A percentile compares a stretch with the other conserved stretches of the same genome.
Conservation (phyloP, 2,888 invertebrate species). For the Apodemia duryi region DNA sequence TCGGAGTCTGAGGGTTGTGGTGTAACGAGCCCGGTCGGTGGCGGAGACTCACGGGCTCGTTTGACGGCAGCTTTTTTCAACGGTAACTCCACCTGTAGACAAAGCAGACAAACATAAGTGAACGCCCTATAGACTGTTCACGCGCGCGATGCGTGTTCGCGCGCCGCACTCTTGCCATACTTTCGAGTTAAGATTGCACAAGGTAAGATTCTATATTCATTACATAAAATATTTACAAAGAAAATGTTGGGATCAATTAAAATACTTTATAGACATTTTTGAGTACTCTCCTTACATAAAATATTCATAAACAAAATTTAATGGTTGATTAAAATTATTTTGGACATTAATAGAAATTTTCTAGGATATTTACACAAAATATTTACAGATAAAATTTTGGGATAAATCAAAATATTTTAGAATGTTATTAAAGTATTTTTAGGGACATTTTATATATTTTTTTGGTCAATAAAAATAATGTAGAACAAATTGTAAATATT, state of each 20-base stretch:
- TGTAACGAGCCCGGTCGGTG: slow-evolving; percentile 79
- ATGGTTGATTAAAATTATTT: no score
- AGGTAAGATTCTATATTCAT: slow-evolving; percentile 37
- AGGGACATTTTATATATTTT: background rate
- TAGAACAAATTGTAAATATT: slow-evolving; percentile 25
- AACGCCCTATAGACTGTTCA: slow-evolving; percentile 61
- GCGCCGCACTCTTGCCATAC: slow-evolving; percentile 49
- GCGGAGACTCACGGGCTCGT: slow-evolving; percentile 53
- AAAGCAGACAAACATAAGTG: slow-evolving; percentile 63
- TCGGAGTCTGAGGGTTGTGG: slow-evolving; percentile 94
- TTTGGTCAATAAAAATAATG: background rate
- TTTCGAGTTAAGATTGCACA: slow-evolving; percentile 58
- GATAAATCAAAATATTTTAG: slow-evolving; percentile 21
- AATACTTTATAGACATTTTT: slow-evolving; percentile 20
- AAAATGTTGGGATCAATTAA: slow-evolving; percentile 28
- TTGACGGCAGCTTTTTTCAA: slow-evolving; percentile 62
- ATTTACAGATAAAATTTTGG: slow-evolving; percentile 8
- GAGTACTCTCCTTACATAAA: background rate
- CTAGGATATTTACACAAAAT: background rate
- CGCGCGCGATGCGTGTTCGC: slow-evolving; percentile 68
- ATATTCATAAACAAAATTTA: no score
- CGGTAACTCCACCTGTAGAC: slow-evolving; percentile 68
- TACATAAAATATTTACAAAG: slow-evolving; percentile 26
- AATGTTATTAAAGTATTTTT: slow-evolving; percentile 3
- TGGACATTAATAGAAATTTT: background rate